Percentiles rank a stretch among this genome's conserved stretches.
phyloP scores from a whole-genome alignment of 2,113 vertebrate genomes.

The Shinisaurus crocodilurus region DNA sequence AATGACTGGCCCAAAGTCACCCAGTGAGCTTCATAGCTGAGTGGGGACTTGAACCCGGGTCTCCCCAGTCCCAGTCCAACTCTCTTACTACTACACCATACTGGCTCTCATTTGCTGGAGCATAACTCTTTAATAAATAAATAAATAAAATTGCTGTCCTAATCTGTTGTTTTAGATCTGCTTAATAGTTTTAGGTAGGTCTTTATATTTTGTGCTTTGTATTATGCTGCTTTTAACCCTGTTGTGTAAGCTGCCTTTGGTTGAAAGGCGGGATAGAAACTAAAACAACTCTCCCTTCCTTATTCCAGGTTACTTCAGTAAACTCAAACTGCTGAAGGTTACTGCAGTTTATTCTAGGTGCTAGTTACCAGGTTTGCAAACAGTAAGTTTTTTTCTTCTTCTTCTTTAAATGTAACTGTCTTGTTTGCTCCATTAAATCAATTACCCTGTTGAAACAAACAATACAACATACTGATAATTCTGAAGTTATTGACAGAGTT shows the following conservation, averaged over 20 bases:
- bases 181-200: not conserved
- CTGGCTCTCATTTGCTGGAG: not conserved
- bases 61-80: no score
- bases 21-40: no score
- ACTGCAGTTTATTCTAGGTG: not conserved
- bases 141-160: not conserved
- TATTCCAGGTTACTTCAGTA: no score
- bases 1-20: no score
- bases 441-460: not conserved
- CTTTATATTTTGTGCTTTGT: not conserved
- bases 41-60: no score
- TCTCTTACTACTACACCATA: no score
- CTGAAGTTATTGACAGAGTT: not conserved
- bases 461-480: not conserved
- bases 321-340: not conserved
- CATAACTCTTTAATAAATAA: not conserved
- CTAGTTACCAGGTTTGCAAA: not conserved
- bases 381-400: not conserved
- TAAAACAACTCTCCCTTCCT: not conserved
- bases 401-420: not conserved
- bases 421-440: conserved; percentile 11
- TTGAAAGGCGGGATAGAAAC: not conserved
- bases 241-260: not conserved
- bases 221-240: not conserved
- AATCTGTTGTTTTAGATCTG: not conserved